Conservation (phyloP, 2,888 invertebrate genomes). For the Trachelus troglodyta region DNA sequence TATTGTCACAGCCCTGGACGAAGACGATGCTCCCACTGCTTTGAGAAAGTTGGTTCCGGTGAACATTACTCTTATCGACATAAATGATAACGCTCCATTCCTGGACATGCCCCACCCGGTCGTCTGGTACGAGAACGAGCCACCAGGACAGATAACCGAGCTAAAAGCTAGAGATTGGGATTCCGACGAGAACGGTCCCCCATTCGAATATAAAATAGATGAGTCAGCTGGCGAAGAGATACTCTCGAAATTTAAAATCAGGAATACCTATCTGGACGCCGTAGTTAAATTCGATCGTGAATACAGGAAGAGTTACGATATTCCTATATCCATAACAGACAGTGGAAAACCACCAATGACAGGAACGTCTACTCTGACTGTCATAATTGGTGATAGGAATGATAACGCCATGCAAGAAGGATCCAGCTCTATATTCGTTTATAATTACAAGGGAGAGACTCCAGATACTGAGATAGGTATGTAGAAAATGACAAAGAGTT, state of each 20-base stretch:
- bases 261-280: conserved; percentile 77
- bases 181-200: conserved; percentile 85
- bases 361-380: conserved; percentile 84
- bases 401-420: conserved; percentile 93
- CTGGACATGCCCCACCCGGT: conserved; percentile 85
- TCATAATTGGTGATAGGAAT: conserved; percentile 94
- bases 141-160: conserved; percentile 74
- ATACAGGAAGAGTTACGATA: conserved; percentile 84
- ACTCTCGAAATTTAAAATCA: conserved; percentile 77
- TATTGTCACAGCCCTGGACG: conserved; percentile 78
- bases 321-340: conserved; percentile 92
- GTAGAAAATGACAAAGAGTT: background rate
- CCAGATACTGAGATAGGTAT: conserved; percentile 82
- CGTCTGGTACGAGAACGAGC: conserved; percentile 85
- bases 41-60: conserved; percentile 76
- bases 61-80: conserved; percentile 75
- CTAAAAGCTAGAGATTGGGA: conserved; percentile 85
- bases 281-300: conserved; percentile 87
- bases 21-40: conserved; percentile 74
- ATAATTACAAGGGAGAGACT: conserved; percentile 90
- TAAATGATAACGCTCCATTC: conserved; percentile 95
- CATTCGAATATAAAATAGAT: conserved; percentile 81
- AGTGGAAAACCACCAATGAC: conserved; percentile 79
- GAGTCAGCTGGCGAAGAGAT: conserved; percentile 75
- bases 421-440: conserved; percentile 90